These are phyloP conservation scores for Heliothis virescens DNA, from an alignment of 1,140 invertebrate species.

Conservation along the genomic window DNA sequence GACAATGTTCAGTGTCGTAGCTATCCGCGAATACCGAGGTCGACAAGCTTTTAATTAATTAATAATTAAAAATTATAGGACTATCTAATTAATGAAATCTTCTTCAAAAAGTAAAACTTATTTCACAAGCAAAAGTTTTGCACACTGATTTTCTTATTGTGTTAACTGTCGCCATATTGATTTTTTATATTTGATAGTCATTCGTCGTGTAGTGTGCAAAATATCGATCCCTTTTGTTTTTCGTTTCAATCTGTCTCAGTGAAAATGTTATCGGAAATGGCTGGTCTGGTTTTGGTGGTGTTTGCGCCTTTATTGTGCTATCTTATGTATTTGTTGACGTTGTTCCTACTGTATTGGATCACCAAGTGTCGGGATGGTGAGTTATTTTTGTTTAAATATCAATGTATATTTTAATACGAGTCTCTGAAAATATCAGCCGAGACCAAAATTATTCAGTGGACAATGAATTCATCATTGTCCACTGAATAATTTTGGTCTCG, in stretches of 20 bases:
- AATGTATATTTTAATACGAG: too few relatives aligned
- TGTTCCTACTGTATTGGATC: slow-evolving; percentile 12
- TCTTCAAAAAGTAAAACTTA: too few relatives aligned
- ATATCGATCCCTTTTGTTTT: background rate
- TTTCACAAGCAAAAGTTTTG: too few relatives aligned
- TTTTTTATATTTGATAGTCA: background rate
- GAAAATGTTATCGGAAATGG: background rate
- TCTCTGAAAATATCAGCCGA: too few relatives aligned
- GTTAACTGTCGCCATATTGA: too few relatives aligned
- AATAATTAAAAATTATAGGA: background rate
- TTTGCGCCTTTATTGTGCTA: slow-evolving; percentile 21
- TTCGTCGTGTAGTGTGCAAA: background rate
- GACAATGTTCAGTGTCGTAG: background rate
- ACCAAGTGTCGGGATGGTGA: slow-evolving; percentile 8
- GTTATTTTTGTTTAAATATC: background rate
- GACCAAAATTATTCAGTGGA: too few relatives aligned
- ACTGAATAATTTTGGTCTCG: too few relatives aligned
- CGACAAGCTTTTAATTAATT: background rate
- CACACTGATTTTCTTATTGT: background rate
- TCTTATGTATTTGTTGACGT: background rate
- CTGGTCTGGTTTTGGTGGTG: slow-evolving; percentile 23
- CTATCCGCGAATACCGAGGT: slow-evolving; percentile 11
- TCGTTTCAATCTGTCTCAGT: background rate
- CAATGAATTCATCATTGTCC: too few relatives aligned
- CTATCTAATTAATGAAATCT: background rate